Base-by-base conservation (phyloP, 1,140 invertebrate species). In the Drosophila sulfurigaster region DNA sequence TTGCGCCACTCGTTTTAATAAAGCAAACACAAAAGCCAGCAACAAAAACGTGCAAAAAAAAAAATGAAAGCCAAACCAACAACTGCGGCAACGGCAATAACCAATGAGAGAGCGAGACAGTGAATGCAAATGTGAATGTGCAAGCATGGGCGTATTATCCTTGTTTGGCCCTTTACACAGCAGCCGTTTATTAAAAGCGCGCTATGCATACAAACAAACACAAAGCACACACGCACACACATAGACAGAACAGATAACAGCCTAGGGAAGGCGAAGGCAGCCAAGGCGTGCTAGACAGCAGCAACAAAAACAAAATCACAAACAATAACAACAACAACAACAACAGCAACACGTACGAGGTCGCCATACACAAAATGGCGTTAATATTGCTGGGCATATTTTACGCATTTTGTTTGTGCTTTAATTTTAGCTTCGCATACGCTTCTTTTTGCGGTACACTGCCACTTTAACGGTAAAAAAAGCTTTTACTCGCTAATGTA, bases 1-100 rank as follows among this genome's bases (percentile, higher is more conserved):
- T 82, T 82, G 79, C 79, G 66, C 77, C 79, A 82, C 77, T 82
- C 77, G 69, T 82, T 82, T 82, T 82, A 82, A 82, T 82, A 75
- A 78, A 78, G 46, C 71, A 66, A 66, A 70, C 66, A 78, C 72
- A 78, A 75, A 75, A 71, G 72, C 66, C 60, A 69, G 45, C 51
- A 62, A 20, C 13, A 72, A 48, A 58, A 46, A 66, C 38, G 63
- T 51, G 45, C 35, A 38, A 58, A 62, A 67, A 38, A 58, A 62
- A 67, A 60, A 71, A 70, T 52, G 67, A 70, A 71, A 65, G 45
- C 59, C 68, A 64, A 56, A 67, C 64, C 65, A 75, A 69, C 48
- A 57, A 73, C 63, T 58, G 28, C 49, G 66, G 48, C 58, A 73
- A 68, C 56, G 64, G n/a, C 62, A 76, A 76, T 58, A 72, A 65